A percentile compares a stretch with the other conserved stretches of the same genome.
phyloP scores from a whole-genome alignment of 2,113 vertebrate species.

The Tachuris rubrigastra region DNA sequence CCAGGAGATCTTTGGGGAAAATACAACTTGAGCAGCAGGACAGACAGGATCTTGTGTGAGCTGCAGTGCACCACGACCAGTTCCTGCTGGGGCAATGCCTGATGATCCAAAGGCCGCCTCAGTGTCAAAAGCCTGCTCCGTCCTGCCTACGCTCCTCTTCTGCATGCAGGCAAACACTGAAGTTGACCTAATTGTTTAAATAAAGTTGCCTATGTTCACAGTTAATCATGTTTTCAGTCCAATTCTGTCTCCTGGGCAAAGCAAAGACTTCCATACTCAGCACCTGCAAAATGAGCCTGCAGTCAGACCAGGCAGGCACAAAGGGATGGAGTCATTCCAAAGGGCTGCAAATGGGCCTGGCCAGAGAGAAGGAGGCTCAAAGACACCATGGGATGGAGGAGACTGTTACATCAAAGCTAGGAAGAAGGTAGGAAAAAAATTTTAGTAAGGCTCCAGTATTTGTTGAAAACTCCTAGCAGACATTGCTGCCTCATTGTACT shows the following conservation, averaged over 20 bases:
- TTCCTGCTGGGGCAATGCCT: neutral
- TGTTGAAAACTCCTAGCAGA: neutral
- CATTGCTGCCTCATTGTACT: neutral
- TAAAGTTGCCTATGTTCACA: neutral
- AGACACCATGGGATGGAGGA: neutral
- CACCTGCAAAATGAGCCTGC: neutral
- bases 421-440: neutral
- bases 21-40: neutral
- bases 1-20: neutral
- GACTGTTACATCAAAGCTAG: neutral
- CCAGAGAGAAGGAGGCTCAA: neutral
- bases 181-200: neutral
- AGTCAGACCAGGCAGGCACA: neutral
- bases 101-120: neutral
- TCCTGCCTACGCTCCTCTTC: neutral
- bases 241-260: neutral
- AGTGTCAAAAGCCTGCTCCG: neutral
- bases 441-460: neutral
- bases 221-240: neutral
- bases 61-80: rapidly evolving
- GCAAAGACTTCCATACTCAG: neutral
- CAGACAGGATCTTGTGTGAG: rapidly evolving
- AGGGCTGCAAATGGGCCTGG: too few species aligned
- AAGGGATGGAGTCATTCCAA: neutral
- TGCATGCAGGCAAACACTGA: neutral